phyloP scores from a whole-genome alignment of 35 echinoderm and acorn worm species.

The Lytechinus pictus region DNA sequence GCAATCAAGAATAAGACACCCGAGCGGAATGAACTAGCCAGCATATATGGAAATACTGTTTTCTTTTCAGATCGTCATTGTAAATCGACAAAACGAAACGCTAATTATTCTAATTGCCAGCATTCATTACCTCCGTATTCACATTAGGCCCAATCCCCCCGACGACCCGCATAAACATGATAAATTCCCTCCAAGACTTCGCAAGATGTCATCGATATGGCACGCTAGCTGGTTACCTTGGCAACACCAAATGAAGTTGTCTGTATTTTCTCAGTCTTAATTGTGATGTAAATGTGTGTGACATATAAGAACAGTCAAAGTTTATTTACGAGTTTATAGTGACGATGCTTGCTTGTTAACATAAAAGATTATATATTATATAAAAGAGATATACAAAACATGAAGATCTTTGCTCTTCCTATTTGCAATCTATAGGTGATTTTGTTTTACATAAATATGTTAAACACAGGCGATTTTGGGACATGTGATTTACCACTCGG shows the following conservation, averaged over 20 bases:
- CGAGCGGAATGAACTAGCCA: neutral
- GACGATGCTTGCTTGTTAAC: neutral
- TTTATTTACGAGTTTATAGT: neutral
- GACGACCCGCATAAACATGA: neutral
- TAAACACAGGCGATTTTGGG: too few species aligned
- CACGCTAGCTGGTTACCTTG: neutral
- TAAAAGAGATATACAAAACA: too few species aligned
- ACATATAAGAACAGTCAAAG: neutral
- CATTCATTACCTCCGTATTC: conserved; percentile 2
- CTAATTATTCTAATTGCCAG: conserved; percentile 11
- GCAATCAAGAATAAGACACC: neutral
- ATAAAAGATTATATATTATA: neutral
- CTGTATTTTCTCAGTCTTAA: neutral
- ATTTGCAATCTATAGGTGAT: too few species aligned
- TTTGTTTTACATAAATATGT: too few species aligned
- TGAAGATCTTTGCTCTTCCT: too few species aligned
- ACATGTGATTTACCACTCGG: too few species aligned
- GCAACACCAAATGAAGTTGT: neutral
- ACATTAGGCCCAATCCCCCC: neutral
- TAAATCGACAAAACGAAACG: conserved; percentile 3
- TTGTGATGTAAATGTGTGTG: neutral
- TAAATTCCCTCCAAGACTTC: neutral
- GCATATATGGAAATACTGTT: neutral
- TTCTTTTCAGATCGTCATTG: neutral
- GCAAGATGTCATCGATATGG: neutral